A percentile compares a stretch with the other conserved stretches of the same genome.
Evolutionary conservation across 2,113 vertebrate species (phyloP).

Genomic region (Muscicapa adusta): DNA sequence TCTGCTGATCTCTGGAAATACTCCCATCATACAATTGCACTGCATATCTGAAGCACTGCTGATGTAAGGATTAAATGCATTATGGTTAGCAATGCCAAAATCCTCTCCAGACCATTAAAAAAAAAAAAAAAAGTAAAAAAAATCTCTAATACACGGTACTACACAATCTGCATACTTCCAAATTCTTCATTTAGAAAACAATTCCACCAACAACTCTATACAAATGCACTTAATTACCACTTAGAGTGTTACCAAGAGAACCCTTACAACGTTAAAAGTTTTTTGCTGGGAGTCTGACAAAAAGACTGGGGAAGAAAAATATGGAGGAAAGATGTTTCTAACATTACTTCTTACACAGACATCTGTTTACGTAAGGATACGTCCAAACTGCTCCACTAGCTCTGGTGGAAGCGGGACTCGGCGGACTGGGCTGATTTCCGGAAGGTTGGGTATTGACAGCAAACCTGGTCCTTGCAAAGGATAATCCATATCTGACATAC

Average conservation of each 20-base stretch:
- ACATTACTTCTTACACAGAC: neutral
- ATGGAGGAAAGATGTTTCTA: neutral
- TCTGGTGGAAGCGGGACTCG: slow-evolving; percentile 93
- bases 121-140: neutral
- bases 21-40: slow-evolving; percentile 99
- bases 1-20: slow-evolving; percentile 92
- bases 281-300: neutral
- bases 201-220: neutral
- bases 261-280: rapidly evolving
- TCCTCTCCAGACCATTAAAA: neutral
- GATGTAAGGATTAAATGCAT: slow-evolving; percentile 75
- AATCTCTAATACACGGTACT: neutral
- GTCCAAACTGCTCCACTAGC: slow-evolving; percentile 95
- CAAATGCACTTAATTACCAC: neutral
- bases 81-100: neutral
- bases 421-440: slow-evolving; percentile 88
- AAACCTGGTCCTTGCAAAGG: slow-evolving; percentile 91
- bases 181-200: neutral
- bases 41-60: slow-evolving; percentile 86
- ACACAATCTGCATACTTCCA: neutral
- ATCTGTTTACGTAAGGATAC: slow-evolving; percentile 83
- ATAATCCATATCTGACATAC: slow-evolving; percentile 97
- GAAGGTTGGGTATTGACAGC: slow-evolving; percentile 87
- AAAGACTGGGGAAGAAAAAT: neutral
- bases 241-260: neutral